A percentile compares a stretch with the other conserved stretches of the same genome.
phyloP scores from a whole-genome alignment of 2,113 vertebrate species.

The Struthidea cinerea region DNA sequence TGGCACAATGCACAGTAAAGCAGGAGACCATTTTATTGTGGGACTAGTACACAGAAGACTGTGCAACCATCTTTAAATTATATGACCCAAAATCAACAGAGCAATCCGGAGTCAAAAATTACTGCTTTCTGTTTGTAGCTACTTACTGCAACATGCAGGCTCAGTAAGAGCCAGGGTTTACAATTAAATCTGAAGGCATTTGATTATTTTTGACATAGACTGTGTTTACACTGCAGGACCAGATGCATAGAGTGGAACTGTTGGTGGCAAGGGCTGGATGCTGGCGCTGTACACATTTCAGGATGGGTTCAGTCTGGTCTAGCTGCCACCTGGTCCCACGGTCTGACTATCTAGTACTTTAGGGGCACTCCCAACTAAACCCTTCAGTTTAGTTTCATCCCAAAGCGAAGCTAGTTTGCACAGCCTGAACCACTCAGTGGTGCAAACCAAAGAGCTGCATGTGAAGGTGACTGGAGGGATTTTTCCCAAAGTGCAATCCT shows the following conservation, averaged over 20 bases:
- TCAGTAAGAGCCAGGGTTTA: not conserved
- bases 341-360: not conserved
- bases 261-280: not conserved
- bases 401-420: not conserved
- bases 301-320: not conserved
- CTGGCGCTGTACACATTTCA: rapidly evolving
- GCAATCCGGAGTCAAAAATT: not conserved
- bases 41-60: not conserved
- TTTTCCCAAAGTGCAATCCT: not conserved
- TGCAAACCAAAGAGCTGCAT: not conserved
- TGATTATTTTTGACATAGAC: not conserved
- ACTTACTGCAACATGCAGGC: not conserved
- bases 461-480: not conserved
- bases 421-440: not conserved
- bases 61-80: conserved; percentile 9
- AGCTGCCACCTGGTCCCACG: not conserved
- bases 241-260: not conserved
- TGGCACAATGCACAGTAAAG: conserved; percentile 6
- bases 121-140: not conserved
- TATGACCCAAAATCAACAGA: conserved; percentile 24
- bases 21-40: conserved; percentile 29
- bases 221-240: not conserved
- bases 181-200: not conserved
- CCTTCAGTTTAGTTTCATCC: not conserved
- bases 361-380: not conserved